Conservation (phyloP, 2,888 invertebrate species). For the Patella depressa region DNA sequence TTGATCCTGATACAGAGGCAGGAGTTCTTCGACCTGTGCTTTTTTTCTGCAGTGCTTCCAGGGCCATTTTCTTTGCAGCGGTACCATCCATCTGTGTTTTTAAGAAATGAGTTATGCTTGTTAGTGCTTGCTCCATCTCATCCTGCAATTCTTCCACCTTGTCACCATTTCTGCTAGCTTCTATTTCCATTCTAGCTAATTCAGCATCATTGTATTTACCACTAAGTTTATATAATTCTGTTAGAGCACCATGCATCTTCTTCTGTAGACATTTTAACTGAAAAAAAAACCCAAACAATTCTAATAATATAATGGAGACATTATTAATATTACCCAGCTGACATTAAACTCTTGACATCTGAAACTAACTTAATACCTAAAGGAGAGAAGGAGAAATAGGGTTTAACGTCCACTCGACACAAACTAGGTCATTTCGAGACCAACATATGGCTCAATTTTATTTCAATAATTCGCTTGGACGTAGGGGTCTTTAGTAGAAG, state of each 20-base stretch:
- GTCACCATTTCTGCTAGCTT: constrained; percentile 54
- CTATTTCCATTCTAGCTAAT: constrained; percentile 56
- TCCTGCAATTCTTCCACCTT: constrained; percentile 53
- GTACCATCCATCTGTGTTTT: constrained; percentile 60
- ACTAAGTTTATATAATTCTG: constrained; percentile 65
- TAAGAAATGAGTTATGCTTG: constrained; percentile 62
- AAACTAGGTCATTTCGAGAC: too few relatives aligned
- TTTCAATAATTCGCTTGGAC: too few relatives aligned
- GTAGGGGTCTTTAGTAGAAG: too few relatives aligned
- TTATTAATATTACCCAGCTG: too few relatives aligned
- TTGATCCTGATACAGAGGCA: not conserved
- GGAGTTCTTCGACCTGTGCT: constrained; percentile 12
- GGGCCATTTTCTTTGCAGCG: constrained; percentile 45
- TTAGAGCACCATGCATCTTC: constrained; percentile 62
- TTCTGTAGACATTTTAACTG: constrained; percentile 64
- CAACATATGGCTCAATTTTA: too few relatives aligned
- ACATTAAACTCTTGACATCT: too few relatives aligned
- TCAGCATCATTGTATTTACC: constrained; percentile 63
- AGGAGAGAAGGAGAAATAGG: too few relatives aligned
- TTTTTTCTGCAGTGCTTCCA: constrained; percentile 38
- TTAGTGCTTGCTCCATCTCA: constrained; percentile 61
- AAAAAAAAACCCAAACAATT: constrained; percentile 19
- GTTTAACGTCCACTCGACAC: too few relatives aligned
- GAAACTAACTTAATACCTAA: too few relatives aligned
- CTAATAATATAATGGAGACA: too few relatives aligned